These are phyloP conservation scores for Montipora cactus DNA, from an alignment of 64 coral and sea anemone genomes.

Conservation along the genomic window DNA sequence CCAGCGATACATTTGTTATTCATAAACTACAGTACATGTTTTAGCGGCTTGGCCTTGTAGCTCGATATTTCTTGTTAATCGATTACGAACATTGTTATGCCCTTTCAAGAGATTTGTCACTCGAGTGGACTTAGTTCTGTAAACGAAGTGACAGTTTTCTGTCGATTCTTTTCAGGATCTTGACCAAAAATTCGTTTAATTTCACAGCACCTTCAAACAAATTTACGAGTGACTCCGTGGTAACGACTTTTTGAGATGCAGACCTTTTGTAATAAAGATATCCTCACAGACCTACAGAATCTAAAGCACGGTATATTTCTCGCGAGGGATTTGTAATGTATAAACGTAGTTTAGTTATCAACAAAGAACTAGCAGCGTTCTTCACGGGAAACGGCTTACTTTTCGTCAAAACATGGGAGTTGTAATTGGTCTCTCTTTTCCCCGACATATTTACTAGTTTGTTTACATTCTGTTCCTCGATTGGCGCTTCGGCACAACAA, in stretches of 20 bases:
- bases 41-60: not conserved
- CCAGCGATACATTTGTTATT: not conserved
- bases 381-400: conserved; percentile 26
- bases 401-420: conserved; percentile 53
- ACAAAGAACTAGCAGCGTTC: not conserved
- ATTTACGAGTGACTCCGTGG: conserved; percentile 43
- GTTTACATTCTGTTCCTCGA: conserved; percentile 33
- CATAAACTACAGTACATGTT: not conserved
- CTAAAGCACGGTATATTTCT: not conserved
- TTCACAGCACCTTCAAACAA: not conserved
- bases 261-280: not conserved
- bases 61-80: conserved; percentile 30
- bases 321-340: not conserved
- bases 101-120: conserved; percentile 22
- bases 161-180: not conserved
- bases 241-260: not conserved
- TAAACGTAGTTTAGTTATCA: conserved; percentile 26
- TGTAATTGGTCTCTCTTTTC: conserved; percentile 12
- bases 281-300: not conserved
- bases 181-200: conserved; percentile 34
- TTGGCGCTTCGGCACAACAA: conserved; percentile 16
- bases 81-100: conserved; percentile 17
- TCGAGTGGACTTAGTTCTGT: conserved; percentile 27
- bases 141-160: conserved; percentile 25
- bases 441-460: conserved; percentile 41